Conservation (phyloP, 2,888 invertebrate genomes). For the Agapetus fuscipes region DNA sequence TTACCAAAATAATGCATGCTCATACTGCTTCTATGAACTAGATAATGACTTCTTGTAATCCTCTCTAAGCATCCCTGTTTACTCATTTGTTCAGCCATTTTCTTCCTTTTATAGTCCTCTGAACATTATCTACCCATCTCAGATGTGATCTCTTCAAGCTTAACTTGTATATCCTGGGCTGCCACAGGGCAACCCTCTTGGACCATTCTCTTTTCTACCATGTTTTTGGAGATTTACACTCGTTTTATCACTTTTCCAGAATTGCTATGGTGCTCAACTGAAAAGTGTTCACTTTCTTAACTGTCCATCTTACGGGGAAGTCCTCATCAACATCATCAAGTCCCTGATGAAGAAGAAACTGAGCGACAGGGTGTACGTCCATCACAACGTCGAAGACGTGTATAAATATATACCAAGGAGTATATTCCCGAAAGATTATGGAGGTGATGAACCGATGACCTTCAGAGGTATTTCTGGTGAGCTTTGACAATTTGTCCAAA, state of each 20-base stretch:
- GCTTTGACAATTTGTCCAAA: slow-evolving; percentile 5
- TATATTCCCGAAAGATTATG: neutral
- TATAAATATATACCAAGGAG: neutral
- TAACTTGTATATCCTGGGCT: no score
- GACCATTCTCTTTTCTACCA: no score
- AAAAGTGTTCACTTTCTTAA: neutral
- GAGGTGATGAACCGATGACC: neutral
- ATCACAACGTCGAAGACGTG: neutral
- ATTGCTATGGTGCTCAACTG: neutral
- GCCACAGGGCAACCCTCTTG: no score
- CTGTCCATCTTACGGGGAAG: neutral
- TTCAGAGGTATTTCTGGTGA: neutral
- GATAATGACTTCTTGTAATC: no score
- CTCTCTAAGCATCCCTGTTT: no score
- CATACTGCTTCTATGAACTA: no score
- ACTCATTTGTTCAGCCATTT: no score
- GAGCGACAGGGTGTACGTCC: neutral
- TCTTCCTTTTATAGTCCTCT: no score
- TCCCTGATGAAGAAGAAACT: neutral
- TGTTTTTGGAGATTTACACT: neutral
- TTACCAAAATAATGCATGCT: no score
- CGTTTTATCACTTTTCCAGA: neutral
- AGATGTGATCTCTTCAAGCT: no score
- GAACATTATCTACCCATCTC: no score
- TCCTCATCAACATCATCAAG: neutral